Evolutionary conservation across 2,888 invertebrate genomes (phyloP), one percentile per base, ranked within the genome.

Genomic region (Aleiodes alternator): DNA sequence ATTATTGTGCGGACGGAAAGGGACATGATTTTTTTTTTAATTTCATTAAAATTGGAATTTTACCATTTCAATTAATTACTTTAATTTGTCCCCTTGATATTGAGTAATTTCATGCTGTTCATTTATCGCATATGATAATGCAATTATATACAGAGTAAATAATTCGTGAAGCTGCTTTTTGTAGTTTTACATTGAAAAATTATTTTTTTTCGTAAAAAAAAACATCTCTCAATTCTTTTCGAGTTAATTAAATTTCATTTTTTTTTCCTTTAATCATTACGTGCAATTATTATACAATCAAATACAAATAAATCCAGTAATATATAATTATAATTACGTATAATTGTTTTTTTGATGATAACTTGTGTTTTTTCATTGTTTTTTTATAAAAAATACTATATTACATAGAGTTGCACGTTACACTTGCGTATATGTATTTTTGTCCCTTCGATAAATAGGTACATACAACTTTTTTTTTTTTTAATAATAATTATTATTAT

Each of bases 321-420:
- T 29, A 31, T 50, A 51, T 31, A 61, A 61, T 50, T 61, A 59
- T 61, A 51, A 64, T 72, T 64, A 61, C 48, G 43, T 66, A 75
- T 71, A 73, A 56, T 66, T 48, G 61, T 50, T 66, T 56, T 64
- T 48, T 48, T 55, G n/a, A 34, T 38, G 55, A 43, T 55, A 29
- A 72, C 23, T 43, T 57, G 31, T 72, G 61, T 29, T 61, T 72
- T 72, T 38, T 12, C 23, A 50, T 68, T 64, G n/a, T 64, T 48
- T 66, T 75, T 68, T 57, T 75, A 72, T 75, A 75, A 75, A 75
- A 75, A 75, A 75, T 75, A 75, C 71, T 75, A 75, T 75, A 72
- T 75, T 75, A 75, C 70, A 71, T 78, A 64, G 69, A 59, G 68
- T 71, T 70, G 61, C 53, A 75, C 34, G 69, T 53, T 59, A 69